Evolutionary conservation across 2,113 vertebrate genomes (phyloP).

Genomic region (Leucosticte australis): DNA sequence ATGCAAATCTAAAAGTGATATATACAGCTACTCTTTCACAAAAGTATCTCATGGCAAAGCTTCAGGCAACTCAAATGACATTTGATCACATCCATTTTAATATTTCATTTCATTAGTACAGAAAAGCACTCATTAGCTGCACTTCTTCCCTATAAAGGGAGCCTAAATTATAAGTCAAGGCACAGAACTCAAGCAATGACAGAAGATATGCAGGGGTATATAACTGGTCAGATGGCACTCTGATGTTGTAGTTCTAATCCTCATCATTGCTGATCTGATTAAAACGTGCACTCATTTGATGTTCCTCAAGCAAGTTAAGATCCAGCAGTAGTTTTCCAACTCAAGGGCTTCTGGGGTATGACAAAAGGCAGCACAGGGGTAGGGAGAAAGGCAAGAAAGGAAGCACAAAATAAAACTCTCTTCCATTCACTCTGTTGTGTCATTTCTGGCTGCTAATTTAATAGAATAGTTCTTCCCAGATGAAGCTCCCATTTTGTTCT

Average conservation of each 20-base stretch:
- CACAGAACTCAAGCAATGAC: conserved; percentile 17
- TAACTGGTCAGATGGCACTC: not conserved
- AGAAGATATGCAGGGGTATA: not conserved
- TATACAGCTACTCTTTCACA: not conserved
- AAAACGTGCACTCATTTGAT: not conserved
- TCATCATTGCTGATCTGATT: not conserved
- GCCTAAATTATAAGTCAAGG: not conserved
- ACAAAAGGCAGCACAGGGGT: not conserved
- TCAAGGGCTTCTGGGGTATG: not conserved
- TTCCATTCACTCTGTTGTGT: not conserved
- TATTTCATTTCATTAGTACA: not conserved
- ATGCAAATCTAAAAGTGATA: not conserved
- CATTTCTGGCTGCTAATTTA: not conserved
- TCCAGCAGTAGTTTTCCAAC: not conserved
- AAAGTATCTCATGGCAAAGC: not conserved
- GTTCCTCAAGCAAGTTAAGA: not conserved
- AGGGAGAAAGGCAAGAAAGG: not conserved
- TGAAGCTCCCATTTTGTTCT: not conserved
- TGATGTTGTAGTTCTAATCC: not conserved
- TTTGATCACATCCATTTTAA: not conserved
- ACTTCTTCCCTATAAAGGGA: not conserved
- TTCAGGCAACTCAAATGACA: not conserved
- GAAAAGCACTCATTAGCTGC: not conserved
- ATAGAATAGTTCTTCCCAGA: not conserved
- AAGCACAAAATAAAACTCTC: not conserved